Conservation (phyloP, 2,797 vertebrate genomes). For the Coregonus suidteri region DNA sequence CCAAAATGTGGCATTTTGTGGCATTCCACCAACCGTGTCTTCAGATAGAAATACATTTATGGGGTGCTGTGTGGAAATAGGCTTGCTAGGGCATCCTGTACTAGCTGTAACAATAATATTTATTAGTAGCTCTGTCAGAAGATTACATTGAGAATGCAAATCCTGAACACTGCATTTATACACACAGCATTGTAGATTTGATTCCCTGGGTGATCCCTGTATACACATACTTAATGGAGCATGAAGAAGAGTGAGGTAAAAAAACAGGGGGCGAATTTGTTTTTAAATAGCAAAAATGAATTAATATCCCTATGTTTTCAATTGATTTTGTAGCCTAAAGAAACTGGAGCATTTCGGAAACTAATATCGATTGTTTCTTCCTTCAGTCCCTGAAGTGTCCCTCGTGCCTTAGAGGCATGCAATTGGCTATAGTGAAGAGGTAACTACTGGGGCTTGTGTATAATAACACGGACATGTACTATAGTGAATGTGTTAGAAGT, state of each 20-base stretch:
- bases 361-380: neutral
- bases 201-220: constrained; percentile 6
- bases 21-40: constrained; percentile 1
- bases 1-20: constrained; percentile 3
- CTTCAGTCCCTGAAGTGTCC: neutral
- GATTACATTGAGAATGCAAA: constrained; percentile 12
- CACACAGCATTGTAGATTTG: neutral
- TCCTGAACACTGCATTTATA: neutral
- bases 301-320: neutral
- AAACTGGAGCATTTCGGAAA: neutral
- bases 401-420: neutral
- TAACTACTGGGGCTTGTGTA: neutral
- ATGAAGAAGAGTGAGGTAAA: neutral
- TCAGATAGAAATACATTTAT: constrained; percentile 1
- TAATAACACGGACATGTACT: neutral
- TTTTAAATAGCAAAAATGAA: neutral
- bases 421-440: neutral
- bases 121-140: constrained; percentile 9
- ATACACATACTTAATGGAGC: constrained; percentile 9
- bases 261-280: neutral
- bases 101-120: neutral
- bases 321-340: constrained; percentile 7
- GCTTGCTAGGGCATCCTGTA: neutral
- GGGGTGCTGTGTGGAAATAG: neutral
- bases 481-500: neutral